Conservation (phyloP, 2,797 vertebrate species). For the Rhinoraja longicauda region DNA sequence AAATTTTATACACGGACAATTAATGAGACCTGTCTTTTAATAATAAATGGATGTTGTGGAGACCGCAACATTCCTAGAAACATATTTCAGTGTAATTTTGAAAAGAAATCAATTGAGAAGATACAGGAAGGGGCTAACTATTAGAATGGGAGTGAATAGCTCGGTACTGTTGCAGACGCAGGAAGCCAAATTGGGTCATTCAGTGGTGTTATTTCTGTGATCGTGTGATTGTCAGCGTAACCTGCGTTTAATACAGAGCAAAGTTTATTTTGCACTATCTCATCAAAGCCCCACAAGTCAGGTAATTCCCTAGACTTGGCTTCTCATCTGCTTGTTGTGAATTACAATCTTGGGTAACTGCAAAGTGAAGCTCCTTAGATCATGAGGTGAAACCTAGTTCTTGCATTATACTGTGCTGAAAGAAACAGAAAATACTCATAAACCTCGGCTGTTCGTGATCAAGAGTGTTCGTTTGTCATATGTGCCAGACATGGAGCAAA, state of each 20-base stretch:
- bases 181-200: neutral
- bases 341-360: neutral
- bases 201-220: neutral
- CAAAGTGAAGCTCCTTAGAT: neutral
- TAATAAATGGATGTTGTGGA: neutral
- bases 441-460: too few species aligned
- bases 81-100: neutral
- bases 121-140: neutral
- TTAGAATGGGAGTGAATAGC: neutral
- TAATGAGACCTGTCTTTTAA: neutral
- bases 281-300: neutral
- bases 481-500: too few species aligned
- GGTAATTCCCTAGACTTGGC: neutral
- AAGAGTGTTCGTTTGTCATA: too few species aligned
- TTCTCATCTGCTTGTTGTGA: neutral
- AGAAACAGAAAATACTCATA: too few species aligned
- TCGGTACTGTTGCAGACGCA: neutral
- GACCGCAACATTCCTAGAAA: neutral
- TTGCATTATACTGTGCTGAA: too few species aligned
- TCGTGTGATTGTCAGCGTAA: neutral
- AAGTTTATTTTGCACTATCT: neutral
- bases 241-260: neutral
- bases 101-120: neutral
- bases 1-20: neutral
- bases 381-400: neutral